Evolutionary conservation across 1,140 invertebrate genomes (phyloP), one percentile per base, ranked within the genome.

Genomic region (Aricia agestis): DNA sequence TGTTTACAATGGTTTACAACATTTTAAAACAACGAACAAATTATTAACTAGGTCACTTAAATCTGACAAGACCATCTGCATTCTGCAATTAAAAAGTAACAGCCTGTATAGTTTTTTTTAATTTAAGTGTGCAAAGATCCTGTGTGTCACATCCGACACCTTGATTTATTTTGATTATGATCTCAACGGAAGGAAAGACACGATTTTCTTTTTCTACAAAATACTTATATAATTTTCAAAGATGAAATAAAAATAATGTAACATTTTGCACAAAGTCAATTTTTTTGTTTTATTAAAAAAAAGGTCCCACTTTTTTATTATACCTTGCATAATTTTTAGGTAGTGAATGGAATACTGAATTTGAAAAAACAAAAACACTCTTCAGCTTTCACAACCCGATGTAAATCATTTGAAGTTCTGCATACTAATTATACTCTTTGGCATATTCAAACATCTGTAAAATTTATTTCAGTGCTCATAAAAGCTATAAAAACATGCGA

Each of bases 381-480:
- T 52, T 52, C 11, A 15, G 45, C 45, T 52, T 52, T 52, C 45
- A 52, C 45, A 52, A 52, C 45, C 10, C 13, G 45, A 11, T 5
- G 45, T 52, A 52, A 52, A 52, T 52, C 45, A 52, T 52, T 52
- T 52, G 45, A 52, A 52, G 45, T 52, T 52, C 58, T 59, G 10
- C 17, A 19, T 63, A 63, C 17, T 63, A 19, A 18, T 63, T 63
- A 63, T 25, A 63, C 17, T 19, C 17, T 63, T 63, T 63, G 19
- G 45, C 45, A 52, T 52, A 52, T 52, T 15, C 45, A 52, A 52
- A 52, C 45, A 52, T 52, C 19, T 18, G 10, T 19, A 19, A 18
- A 25, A 25, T 19, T 63, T 63, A 63, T 63, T 63, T 63, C 59
- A 63, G 58, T 18, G n/a, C 58, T 17, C 58, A 59, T 19, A 59